Evolutionary conservation across 2,888 invertebrate species (phyloP), one percentile per base, ranked within the genome.

Genomic region (Mactromeris polynyma): DNA sequence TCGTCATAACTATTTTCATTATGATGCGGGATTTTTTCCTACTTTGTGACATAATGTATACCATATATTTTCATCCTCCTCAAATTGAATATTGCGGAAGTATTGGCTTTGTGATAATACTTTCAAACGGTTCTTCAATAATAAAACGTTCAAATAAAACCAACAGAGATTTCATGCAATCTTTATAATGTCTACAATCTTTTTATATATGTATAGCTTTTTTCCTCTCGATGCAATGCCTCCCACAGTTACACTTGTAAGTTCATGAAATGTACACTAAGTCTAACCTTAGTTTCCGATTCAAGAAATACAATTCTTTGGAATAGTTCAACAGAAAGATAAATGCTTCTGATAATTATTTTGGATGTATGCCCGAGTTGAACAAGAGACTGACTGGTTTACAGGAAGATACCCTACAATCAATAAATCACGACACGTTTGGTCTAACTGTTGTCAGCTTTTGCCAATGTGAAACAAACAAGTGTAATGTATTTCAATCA

Each of bases 271-370:
- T 2, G 26, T 73, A 1, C 19, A 33, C 14, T 33, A n/a, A n/a
- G n/a, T n/a, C n/a, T n/a, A 73, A 73, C 36, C 36, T 73, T 73
- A 36, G 73, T 73, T 73, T 33, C 73, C 73, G 73, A 36, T 73
- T 73, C 19, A 73, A 73, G n/a, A 33, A 73, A 73, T 36, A 73
- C 36, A 17, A 73, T 73, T 73, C 73, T 33, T 73, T 36, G 73
- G 73, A 36, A 33, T 73, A 33, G 73, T 73, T 73, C 19, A 73
- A 33, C 33, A 33, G 73, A 1, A 73, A 73, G 33, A 33, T 19
- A 33, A 36, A 73, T 73, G 73, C 6, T 73, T 33, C 14, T 36
- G 81, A 40, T 82, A 82, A 82, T 82, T 82, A 69, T 40, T 82
- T 69, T 82, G 82, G 64, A 82, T 58, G 14, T 64, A n/a, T 38